Conservation (phyloP, 2,797 vertebrate species). For the Spea hammondii region DNA sequence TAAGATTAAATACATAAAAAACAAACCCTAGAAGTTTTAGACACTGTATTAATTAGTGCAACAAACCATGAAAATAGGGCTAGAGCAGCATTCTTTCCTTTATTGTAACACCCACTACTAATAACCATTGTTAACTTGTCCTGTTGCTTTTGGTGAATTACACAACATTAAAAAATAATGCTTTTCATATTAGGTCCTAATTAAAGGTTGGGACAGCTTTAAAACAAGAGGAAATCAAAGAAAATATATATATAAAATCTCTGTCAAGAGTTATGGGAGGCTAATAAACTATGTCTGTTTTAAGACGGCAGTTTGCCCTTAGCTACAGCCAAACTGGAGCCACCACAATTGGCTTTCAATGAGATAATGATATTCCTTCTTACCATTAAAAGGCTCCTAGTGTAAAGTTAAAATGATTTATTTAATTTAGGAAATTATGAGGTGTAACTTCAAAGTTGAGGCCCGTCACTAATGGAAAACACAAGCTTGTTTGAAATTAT, state of each 20-base stretch:
- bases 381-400: constrained; percentile 83
- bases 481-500: constrained; percentile 83
- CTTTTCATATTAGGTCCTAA: constrained; percentile 85
- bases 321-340: constrained; percentile 83
- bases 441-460: constrained; percentile 82
- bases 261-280: constrained; percentile 80
- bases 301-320: constrained; percentile 76
- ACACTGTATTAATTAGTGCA: constrained; percentile 83
- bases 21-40: constrained; percentile 70
- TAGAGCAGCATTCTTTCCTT: constrained; percentile 72
- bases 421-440: constrained; percentile 86
- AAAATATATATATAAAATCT: constrained; percentile 75
- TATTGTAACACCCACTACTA: constrained; percentile 76
- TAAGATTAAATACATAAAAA: constrained; percentile 69
- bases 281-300: constrained; percentile 83
- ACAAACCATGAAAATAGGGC: constrained; percentile 80
- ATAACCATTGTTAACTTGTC: constrained; percentile 79
- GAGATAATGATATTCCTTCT: constrained; percentile 87
- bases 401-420: constrained; percentile 86
- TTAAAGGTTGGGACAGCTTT: constrained; percentile 82
- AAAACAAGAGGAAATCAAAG: constrained; percentile 81
- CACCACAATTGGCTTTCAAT: constrained; percentile 82
- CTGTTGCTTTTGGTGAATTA: constrained; percentile 80
- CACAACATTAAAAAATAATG: constrained; percentile 85
- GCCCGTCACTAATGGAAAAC: constrained; percentile 81